Base-by-base conservation (phyloP, 1,140 invertebrate genomes). In the Drosophila fuyamai region DNA sequence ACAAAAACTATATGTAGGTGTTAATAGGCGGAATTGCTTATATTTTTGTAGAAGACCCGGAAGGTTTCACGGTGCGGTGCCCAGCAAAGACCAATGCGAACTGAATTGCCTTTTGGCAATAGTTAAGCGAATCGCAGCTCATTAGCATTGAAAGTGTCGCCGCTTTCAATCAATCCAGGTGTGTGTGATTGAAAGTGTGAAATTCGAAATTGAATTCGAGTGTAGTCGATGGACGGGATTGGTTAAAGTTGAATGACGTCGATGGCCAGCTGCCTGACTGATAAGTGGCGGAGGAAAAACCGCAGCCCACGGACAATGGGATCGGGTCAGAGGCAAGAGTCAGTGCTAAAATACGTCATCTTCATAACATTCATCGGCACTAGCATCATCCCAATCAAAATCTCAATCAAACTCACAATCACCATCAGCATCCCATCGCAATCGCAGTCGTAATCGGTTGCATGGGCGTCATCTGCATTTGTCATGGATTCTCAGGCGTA, bases 41-140 rank as follows among this genome's bases (percentile, higher is more conserved):
- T 54, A 59, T 47, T 41, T 13, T 51, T 27, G 35, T 12, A 62
- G 50, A 71, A 58, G 81, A 62, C 70, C 80, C 80, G 74, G 36
- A 32, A 40, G 57, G 54, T 53, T 40, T 41, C 12, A 46, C 70
- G 71, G 66, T 86, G 79, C 67, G 76, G 77, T 83, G 67, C 72
- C 79, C 63, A 83, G 67, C 84, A 68, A 65, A 62, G 76, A 86
- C 83, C 76, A 72, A 88, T 66, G 83, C 67, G 62, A 89, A 86
- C 83, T 86, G 71, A 86, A 88, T 29, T 32, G 50, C 35, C 53
- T 50, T 35, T 27, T 5, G 67, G 63, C 29, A 32, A 18, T 48
- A 16, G 67, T 27, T 6, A 48, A 13, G 40, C 43, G 53, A 41
- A 60, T 47, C 41, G 16, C 12, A 43, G 50, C 63, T 54, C 41